Evolutionary conservation across 2,888 invertebrate species (phyloP), one percentile per base, ranked within the genome.

Genomic region (Eubasilissa splendida): DNA sequence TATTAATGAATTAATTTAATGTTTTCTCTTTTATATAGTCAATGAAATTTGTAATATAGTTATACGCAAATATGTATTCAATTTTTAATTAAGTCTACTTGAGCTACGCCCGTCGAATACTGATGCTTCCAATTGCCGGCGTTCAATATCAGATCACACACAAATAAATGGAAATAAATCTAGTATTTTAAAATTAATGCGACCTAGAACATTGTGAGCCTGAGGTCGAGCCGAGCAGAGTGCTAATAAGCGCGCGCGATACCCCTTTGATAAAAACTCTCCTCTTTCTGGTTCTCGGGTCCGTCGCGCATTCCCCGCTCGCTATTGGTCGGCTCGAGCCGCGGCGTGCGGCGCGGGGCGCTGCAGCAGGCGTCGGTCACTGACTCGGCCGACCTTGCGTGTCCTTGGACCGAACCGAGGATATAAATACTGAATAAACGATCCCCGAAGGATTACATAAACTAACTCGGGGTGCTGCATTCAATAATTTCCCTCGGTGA

Each of bases 201-300:
- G 42, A 42, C 42, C 4, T 42, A 42, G 42, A 42, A 42, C 42
- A 7, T 2, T 7, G 42, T 7, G 3, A 42, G 42, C 2, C 42
- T 42, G 42, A 42, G 42, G 42, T 42, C 42, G 42, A 31, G 33
- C 63, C 22, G n/a, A 66, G 66, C 66, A n/a, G 66, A 68, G 42
- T 68, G 68, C 68, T 68, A 68, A 68, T 68, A 68, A 68, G 68
- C 52, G 68, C 68, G 52, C 68, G 68, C 68, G 68, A 68, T 68
- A 58, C 50, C 68, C 68, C 68, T 68, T 68, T 68, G 68, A 68
- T 68, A 68, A 68, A 68, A 68, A 68, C 68, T 42, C n/a, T 68
- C 68, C 50, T 66, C 42, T 33, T 63, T n/a, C 33, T 31, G 63
- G 31, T 33, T 63, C 63, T 33, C 12, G 68, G 3, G n/a, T 31